Base-by-base conservation (phyloP, 2,113 vertebrate species). In the Acrocephalus arundinaceus region DNA sequence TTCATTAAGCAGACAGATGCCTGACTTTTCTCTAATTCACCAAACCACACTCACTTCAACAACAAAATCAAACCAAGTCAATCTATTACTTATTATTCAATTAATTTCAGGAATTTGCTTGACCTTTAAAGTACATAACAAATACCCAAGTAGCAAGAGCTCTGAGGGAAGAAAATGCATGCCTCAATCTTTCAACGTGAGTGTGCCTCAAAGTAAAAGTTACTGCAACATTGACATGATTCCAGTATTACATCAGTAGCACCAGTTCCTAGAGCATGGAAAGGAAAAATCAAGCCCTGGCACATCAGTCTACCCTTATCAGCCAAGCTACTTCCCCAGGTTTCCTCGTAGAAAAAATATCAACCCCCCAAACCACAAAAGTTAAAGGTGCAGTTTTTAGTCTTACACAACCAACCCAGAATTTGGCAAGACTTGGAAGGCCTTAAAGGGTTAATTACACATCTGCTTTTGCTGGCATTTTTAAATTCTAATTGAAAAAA, bases 401-500 rank as follows among this genome's bases (percentile, higher is more conserved):
- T 37, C n/a, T 86, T 66, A 51, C 15, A 52, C 41, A 70, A 54
- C 15, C 48, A 78, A 20, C 9, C 1, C 28, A 66, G 14, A 77
- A 55, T 65, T 10, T 61, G 9, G 9, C 12, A 72, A 57, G 61
- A 41, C 46, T 33, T 45, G 15, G 67, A 77, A 89, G 81, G 19
- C 15, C 31, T 61, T 48, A 74, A 71, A 67, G 49, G 6, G 52
- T 79, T 94, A 94, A 88, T 31, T 61, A 11, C 11, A 75, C 61
- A 74, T 83, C 71, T 84, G 72, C 48, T 90, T 90, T 63, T 31
- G 28, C 31, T 61, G 24, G 18, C 6, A 33, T 72, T 90, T 91
- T 74, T 82, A 1, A 68, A 77, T 89, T 87, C 39, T 75, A 78
- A 89, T 68, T 75, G 48, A 45, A 87, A 92, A 95, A 95, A 91